Conservation (phyloP, 2,888 invertebrate species). For the Phasia obesa region DNA sequence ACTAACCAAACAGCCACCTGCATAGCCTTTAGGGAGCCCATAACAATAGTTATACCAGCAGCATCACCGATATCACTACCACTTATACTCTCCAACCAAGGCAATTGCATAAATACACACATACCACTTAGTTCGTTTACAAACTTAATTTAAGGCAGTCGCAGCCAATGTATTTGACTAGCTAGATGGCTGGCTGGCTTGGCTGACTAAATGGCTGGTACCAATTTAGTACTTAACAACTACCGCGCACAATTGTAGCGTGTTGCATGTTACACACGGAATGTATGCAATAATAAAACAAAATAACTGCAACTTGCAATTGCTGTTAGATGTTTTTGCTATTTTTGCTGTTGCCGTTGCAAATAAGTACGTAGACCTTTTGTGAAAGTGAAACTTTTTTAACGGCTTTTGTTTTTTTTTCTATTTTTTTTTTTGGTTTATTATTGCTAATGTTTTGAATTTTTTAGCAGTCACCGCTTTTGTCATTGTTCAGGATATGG, state of each 20-base stretch:
- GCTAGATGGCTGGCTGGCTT: constrained; percentile 17
- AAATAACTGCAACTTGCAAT: constrained; percentile 66
- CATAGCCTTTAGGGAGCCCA: constrained; percentile 65
- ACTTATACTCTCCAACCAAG: constrained; percentile 8
- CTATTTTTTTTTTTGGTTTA: constrained; percentile 63
- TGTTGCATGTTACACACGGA: constrained; percentile 64
- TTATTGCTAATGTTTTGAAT: constrained; percentile 57
- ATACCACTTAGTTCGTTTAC: background rate
- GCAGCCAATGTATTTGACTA: constrained; percentile 4
- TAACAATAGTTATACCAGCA: constrained; percentile 44
- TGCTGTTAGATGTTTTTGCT: constrained; percentile 54
- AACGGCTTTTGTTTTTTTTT: constrained; percentile 63
- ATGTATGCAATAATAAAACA: constrained; percentile 32
- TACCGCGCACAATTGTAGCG: constrained; percentile 63
- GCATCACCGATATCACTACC: background rate
- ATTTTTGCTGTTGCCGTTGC: constrained; percentile 62
- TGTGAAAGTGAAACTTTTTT: constrained; percentile 80
- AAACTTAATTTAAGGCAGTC: constrained; percentile 52
- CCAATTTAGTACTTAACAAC: constrained; percentile 68
- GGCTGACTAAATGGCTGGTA: constrained; percentile 43
- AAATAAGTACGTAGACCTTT: constrained; percentile 77
- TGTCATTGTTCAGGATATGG: constrained; percentile 38
- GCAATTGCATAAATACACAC: constrained; percentile 43
- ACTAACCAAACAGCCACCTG: constrained; percentile 53
- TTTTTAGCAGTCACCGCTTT: constrained; percentile 23